Evolutionary conservation across 53 echinoderm and acorn worm genomes (phyloP).

Genomic region (Stichopus horrens): DNA sequence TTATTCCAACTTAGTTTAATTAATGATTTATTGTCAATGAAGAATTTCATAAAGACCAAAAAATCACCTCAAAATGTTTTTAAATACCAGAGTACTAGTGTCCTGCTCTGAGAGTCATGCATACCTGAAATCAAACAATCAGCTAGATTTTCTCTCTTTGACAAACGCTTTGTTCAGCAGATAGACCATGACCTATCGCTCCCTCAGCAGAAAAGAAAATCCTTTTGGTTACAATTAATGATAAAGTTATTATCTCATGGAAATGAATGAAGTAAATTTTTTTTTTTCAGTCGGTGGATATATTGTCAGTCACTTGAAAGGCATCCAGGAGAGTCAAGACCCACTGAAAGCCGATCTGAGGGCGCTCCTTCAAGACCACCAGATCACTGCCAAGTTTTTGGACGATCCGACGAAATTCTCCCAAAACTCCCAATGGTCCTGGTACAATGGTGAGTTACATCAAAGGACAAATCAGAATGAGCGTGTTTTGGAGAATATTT

Average conservation of each 20-base stretch:
- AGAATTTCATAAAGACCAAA: too few species aligned
- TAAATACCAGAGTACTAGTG: too few species aligned
- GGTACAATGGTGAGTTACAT: constrained; percentile 67
- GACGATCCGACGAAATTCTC: constrained; percentile 83
- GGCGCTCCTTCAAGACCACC: constrained; percentile 54
- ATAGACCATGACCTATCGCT: too few species aligned
- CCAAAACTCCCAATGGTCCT: constrained; percentile 73
- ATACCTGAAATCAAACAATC: too few species aligned
- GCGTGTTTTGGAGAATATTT: too few species aligned
- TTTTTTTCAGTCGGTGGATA: constrained; percentile 34
- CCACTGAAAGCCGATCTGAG: constrained; percentile 72
- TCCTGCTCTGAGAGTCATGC: too few species aligned
- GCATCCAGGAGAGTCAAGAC: constrained; percentile 70
- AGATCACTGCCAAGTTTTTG: constrained; percentile 49
- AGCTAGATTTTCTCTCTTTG: too few species aligned
- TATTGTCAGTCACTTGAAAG: constrained; percentile 74
- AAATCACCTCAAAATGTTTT: too few species aligned
- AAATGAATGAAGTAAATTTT: not conserved
- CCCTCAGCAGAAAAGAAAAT: not conserved
- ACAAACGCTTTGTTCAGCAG: too few species aligned
- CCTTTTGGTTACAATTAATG: not conserved
- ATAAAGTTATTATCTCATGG: not conserved
- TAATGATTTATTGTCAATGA: too few species aligned
- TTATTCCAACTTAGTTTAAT: too few species aligned
- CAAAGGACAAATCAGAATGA: not conserved